Base-by-base conservation (phyloP, 2,113 vertebrate genomes). In the Hypocryptadius cinnamomeus region DNA sequence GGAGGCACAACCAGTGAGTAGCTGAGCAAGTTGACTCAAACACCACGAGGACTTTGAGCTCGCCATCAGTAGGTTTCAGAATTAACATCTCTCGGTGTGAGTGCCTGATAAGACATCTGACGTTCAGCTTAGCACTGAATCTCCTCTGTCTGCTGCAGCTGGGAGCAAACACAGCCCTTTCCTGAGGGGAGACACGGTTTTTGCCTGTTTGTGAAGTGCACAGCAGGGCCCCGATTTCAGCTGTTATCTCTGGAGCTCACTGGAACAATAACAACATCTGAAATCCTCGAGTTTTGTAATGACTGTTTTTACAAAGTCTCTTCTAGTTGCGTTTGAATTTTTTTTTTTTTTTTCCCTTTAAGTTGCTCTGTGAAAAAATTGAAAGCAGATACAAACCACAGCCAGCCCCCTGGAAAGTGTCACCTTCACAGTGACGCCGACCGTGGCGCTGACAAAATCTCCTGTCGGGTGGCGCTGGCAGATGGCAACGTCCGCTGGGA, bases 341-440 rank as follows among this genome's bases (percentile, higher is more conserved):
- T 37, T 16, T 14, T 42, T 47, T 3, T 33, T 40, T 77, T 92
- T 92, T 37, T 10, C 3, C 13, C 56, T 35, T 35, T 2, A 63
- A 93, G 79, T 79, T 15, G 13, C 39, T 87, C 78, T n/a, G 48
- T 15, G 70, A 81, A 72, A 82, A 89, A 64, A 82, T 76, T 64
- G 45, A 85, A 74, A 1, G 22, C 91, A 48, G 89, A 21, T 8
- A 44, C 85, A 68, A 64, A 57, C 27, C 66, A 9, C 33, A 77
- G 78, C 89, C 79, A 60, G 47, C 57, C 95, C 87, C 85, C 95
- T 97, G 95, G 95, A 95, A 97, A 97, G 97, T 98, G 96, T 98
- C 97, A 98, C 98, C 97, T 98, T 98, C 97, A 94, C 48, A 95
- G 96, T 92, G 97, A 96, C 86, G 94, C 96, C 63, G 87, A 95